Percentiles rank a stretch among this genome's conserved stretches.
Evolutionary conservation across 1,140 invertebrate genomes (phyloP).

Genomic region (Lepidurus packardi): DNA sequence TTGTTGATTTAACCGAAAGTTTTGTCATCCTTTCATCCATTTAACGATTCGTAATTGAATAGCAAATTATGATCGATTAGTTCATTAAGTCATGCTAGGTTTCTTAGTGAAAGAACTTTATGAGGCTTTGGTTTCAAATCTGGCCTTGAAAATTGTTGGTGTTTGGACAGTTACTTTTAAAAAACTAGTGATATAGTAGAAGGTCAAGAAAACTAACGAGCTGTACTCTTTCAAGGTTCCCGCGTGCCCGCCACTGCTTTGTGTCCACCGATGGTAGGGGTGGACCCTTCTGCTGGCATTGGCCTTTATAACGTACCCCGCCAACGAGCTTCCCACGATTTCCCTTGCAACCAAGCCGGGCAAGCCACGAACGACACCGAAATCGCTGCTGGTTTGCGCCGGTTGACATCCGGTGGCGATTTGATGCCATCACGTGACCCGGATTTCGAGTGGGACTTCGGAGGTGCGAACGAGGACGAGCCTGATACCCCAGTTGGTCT

Average conservation of each 20-base stretch:
- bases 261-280: constrained; percentile 34
- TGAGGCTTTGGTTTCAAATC: too few relatives aligned
- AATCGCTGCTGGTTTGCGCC: constrained; percentile 18
- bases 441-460: constrained; percentile 34
- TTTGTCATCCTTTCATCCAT: too few relatives aligned
- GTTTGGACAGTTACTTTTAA: too few relatives aligned
- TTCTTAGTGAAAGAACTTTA: too few relatives aligned
- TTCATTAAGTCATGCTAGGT: too few relatives aligned
- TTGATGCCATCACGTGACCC: constrained; percentile 18
- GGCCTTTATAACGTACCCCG: constrained; percentile 46
- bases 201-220: background rate
- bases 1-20: too few relatives aligned
- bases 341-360: constrained; percentile 37
- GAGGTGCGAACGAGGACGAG: constrained; percentile 27
- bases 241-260: constrained; percentile 13
- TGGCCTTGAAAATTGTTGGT: too few relatives aligned
- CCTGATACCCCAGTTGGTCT: background rate
- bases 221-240: background rate
- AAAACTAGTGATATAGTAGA: too few relatives aligned
- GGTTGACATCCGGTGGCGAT: background rate
- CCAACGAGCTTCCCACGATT: constrained; percentile 44
- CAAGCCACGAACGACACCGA: constrained; percentile 22
- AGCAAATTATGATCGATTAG: too few relatives aligned
- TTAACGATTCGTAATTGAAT: too few relatives aligned
- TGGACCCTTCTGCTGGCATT: constrained; percentile 36